Base-by-base conservation (phyloP, 2,797 vertebrate species). In the Catostomus latipinnis region DNA sequence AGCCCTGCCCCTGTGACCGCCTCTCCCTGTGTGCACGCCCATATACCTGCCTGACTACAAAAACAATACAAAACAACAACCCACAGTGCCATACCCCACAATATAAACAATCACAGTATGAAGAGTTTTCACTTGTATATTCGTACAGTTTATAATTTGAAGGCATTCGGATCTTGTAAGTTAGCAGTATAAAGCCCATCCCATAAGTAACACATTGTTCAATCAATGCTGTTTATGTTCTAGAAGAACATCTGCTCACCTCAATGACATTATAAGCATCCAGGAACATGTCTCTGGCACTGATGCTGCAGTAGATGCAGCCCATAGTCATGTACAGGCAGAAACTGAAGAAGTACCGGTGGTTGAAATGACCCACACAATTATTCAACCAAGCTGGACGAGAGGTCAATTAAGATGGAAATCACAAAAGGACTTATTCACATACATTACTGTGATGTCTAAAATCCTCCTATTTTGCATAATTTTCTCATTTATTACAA, bases 321-420 rank as follows among this genome's bases (percentile, higher is more conserved):
- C 97, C 97, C 91, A 99, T 89, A 6, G 96, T 99, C 97, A 99
- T 99, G 92, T 95, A 98, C 5, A 98, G 81, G 92, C 98, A 99
- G 92, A 99, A 99, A 85, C 94, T 97, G 93, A 97, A 97, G 94
- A 99, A 99, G 92, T 98, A 98, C 72, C 98, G 98, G 78, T 99
- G 98, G 92, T 99, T 99, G 90, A 95, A 96, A 76, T 99, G 97
- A 1, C 98, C 98, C 54, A 99, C 98, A 0, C 98, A 99, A 92
- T 99, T 99, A 90, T 99, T 99, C 46, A 99, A 81, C 98, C 98
- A 99, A 79, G 98, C 98, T 99, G 92, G 8, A 49, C 61, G 72
- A 13, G 45, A 5, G 1, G n/a, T 5, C 1, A 0, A 90, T 96
- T 95, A 94, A 98, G 90, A 88, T 68, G 82, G 69, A 73, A 70